Conservation (phyloP, 2,888 invertebrate species). For the Oscheius sp. region DNA sequence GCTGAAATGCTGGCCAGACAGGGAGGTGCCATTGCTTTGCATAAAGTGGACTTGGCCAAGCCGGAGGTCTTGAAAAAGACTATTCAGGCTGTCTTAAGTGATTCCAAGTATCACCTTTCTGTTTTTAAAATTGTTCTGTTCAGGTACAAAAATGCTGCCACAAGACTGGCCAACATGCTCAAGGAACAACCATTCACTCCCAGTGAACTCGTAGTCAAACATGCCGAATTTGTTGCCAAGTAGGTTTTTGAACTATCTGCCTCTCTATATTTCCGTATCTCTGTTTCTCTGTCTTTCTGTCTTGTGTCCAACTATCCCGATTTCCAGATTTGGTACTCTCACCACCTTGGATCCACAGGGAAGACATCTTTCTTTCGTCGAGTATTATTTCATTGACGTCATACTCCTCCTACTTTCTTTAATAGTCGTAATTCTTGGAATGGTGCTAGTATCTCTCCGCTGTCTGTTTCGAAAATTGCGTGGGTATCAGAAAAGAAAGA, state of each 20-base stretch:
- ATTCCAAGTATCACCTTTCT: constrained; percentile 29
- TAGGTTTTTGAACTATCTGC: background rate
- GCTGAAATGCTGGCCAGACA: constrained; percentile 47
- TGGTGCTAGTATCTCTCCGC: background rate
- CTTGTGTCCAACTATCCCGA: too few species aligned
- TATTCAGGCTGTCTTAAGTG: constrained; percentile 12
- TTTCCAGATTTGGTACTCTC: constrained; percentile 7
- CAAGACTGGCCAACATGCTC: constrained; percentile 14
- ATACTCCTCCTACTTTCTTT: constrained; percentile 8
- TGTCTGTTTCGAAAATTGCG: background rate
- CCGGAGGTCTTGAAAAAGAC: constrained; percentile 32
- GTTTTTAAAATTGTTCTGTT: background rate
- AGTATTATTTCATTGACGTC: constrained; percentile 30
- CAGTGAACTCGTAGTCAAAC: constrained; percentile 5
- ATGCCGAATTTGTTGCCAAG: constrained; percentile 26
- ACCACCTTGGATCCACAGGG: constrained; percentile 6
- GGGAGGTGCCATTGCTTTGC: constrained; percentile 38
- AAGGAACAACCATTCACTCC: constrained; percentile 2
- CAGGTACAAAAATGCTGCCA: background rate
- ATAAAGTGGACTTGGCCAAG: constrained; percentile 40
- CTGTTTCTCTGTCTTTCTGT: too few species aligned
- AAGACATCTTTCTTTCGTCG: constrained; percentile 13
- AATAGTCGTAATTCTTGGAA: background rate
- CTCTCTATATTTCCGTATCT: too few species aligned
- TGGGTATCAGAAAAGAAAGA: constrained; percentile 1